Evolutionary conservation across 2,888 invertebrate species (phyloP).

Genomic region (Strigamia transsilvanica): DNA sequence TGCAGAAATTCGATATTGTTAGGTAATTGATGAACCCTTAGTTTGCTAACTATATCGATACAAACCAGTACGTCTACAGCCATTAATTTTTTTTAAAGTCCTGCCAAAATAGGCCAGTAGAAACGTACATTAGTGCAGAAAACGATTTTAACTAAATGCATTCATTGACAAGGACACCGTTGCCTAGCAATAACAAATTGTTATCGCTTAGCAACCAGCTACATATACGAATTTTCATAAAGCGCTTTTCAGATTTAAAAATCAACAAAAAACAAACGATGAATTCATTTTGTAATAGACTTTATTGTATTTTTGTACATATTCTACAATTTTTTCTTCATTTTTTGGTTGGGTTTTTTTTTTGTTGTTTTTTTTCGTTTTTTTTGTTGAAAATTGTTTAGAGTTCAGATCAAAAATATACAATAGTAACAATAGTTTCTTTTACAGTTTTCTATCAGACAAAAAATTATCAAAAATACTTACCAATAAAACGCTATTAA

Average conservation of each 20-base stretch:
- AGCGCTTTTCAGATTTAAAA: neutral
- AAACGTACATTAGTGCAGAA: conserved; percentile 23
- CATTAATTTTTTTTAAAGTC: neutral
- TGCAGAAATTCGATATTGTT: neutral
- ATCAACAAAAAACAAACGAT: neutral
- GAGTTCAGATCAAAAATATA: neutral
- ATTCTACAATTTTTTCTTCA: neutral
- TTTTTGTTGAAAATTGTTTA: neutral
- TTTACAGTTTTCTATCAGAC: neutral
- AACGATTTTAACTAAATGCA: neutral
- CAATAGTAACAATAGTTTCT: neutral
- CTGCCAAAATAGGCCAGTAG: neutral
- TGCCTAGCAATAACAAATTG: neutral
- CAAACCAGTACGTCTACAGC: conserved; percentile 26
- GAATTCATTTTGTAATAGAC: neutral
- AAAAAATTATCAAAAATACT: conserved; percentile 42
- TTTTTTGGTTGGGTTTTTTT: neutral
- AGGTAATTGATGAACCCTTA: neutral
- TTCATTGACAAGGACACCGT: neutral
- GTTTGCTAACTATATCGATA: neutral
- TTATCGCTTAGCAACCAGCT: neutral
- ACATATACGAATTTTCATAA: neutral
- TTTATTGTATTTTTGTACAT: neutral
- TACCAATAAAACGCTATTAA: conserved; percentile 3
- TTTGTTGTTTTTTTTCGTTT: neutral